Evolutionary conservation across 2,113 vertebrate genomes (phyloP), one percentile per base, ranked within the genome.

Genomic region (Nyctereutes procyonoides): DNA sequence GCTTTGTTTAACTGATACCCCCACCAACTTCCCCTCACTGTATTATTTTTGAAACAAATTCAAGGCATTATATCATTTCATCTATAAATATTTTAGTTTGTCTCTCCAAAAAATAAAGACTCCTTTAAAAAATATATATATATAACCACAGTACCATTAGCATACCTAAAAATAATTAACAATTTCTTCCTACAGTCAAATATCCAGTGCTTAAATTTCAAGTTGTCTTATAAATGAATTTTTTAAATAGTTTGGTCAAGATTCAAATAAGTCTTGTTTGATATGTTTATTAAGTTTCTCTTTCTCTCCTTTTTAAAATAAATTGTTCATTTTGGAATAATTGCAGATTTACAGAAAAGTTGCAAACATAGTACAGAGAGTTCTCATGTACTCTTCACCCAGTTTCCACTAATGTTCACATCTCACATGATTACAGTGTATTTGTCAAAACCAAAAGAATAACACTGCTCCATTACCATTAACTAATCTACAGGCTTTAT

Each of bases 261-360:
- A 76, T 63, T 94, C 58, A 96, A 76, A 51, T 82, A 86, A 95
- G 12, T n/a, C 43, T 32, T 80, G 8, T 30, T 24, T 82, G 55
- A 79, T 60, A 82, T 38, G 28, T 83, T 89, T 95, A 8, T 58
- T 79, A 93, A 88, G 15, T 91, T 10, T 88, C 19, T 77, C 10
- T 90, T 65, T 86, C 28, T 80, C 13, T 81, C 28, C 28, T 93
- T 80, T 95, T 67, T 32, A 95, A 88, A 82, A 88, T 51, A 81
- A 93, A 88, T n/a, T 87, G 73, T 94, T 96, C 81, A 86, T 86
- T 92, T 90, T 86, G 74, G n/a, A 95, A 71, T 73, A 73, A 35
- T 30, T 80, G 2, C 60, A 82, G 84, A 56, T 65, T 90, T 83
- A 24, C 35, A 56, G 26, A 90, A 79, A 84, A 53, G 30, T 62